Base-by-base conservation (phyloP, 2,888 invertebrate genomes). In the Xestobium rufovillosum region DNA sequence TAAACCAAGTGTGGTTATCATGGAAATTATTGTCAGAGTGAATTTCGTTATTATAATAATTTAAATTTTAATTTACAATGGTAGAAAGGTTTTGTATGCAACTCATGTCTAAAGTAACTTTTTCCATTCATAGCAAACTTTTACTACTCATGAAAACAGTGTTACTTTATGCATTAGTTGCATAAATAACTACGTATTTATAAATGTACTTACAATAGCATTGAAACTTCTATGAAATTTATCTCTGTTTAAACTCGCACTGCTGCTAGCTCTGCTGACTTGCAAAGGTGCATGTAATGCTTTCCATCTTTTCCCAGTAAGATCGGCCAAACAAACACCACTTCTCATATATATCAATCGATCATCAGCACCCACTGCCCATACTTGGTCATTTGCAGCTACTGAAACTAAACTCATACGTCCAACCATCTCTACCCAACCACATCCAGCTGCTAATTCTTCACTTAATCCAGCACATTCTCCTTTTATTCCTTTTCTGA, bases 341-440 rank as follows among this genome's bases (percentile, higher is more conserved):
- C 78, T 79, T 35, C 91, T 71, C 65, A 83, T 82, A 61, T 88
- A 90, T 38, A 89, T 72, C 45, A 79, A 72, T 42, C 89, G 78
- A 65, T 91, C 90, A 45, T 82, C 78, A 28, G 80, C 77, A 3
- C 90, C 89, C 49, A 91, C 78, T 8, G 83, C 90, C 74, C 88
- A 89, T 6, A 66, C 64, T 73, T 92, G 91, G 67, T 92, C 90
- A 66, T 87, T 87, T 9, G 80, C 73, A 17, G 89, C 83, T 38
- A 91, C 83, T n/a, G 88, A 83, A 30, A 92, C 73, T 56, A 83
- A 72, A 13, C 78, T 73, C 77, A 92, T 84, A 60, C 80, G 78
- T 29, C 87, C 89, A 42, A 87, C 81, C 75, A 92, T 89, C 70
- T 89, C 86, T 15, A 91, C 76, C 92, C 92, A 92, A 14, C 84